Conservation (phyloP, 2,113 vertebrate species). For the Catharus fuscescens region DNA sequence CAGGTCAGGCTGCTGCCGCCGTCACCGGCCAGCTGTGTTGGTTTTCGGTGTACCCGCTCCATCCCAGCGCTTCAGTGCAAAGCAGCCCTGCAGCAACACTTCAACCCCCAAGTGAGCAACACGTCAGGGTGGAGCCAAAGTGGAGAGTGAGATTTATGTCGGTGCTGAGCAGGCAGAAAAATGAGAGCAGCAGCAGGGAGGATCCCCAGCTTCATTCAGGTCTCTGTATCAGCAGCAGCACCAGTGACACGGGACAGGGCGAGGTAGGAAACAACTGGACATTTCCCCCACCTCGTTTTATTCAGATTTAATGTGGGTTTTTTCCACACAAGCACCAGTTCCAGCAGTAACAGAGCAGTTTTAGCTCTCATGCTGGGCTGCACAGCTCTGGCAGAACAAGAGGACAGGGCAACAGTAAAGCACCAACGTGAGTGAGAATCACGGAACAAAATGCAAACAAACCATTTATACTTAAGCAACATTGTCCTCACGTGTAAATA, state of each 20-base stretch:
- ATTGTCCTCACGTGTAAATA: neutral
- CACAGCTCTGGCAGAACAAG: neutral
- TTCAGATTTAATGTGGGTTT: neutral
- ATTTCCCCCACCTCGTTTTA: neutral
- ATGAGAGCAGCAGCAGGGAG: neutral
- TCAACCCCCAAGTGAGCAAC: no score
- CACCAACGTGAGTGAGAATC: rapidly evolving
- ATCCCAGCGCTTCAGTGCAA: neutral
- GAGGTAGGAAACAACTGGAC: neutral
- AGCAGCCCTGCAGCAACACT: neutral
- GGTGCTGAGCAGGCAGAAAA: neutral
- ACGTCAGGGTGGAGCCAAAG: neutral
- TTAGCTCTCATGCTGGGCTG: neutral
- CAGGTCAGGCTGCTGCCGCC: neutral
- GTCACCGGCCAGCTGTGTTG: neutral
- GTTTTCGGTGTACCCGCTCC: rapidly evolving
- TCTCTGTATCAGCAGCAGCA: neutral
- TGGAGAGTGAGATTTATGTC: neutral
- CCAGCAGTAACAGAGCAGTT: neutral
- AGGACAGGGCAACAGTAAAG: neutral
- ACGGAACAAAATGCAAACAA: neutral
- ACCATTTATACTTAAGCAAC: neutral
- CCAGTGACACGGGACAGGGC: neutral
- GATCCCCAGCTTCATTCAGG: neutral
- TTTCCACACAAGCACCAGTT: neutral